These are phyloP conservation scores for Cynodonichthys magdalenae DNA, from an alignment of 2,797 vertebrate genomes.

Conservation along the genomic window DNA sequence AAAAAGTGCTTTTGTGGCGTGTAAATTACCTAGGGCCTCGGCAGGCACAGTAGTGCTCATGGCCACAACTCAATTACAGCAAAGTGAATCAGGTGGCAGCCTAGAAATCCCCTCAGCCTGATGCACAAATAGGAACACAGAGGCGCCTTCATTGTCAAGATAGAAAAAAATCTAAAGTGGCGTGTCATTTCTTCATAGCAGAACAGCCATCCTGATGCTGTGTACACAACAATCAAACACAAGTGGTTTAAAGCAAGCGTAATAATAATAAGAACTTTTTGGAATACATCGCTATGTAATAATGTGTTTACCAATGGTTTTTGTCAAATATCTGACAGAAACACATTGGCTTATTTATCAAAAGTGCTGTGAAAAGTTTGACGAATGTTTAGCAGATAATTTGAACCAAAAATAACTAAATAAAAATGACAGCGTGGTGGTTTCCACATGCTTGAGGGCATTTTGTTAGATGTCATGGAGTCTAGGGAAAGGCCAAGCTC, in stretches of 20 bases:
- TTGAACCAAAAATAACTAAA: constrained; percentile 45
- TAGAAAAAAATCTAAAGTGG: constrained; percentile 53
- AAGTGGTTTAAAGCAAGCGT: constrained; percentile 12
- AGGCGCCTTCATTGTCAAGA: constrained; percentile 66
- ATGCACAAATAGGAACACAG: constrained; percentile 66
- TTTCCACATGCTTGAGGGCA: constrained; percentile 41
- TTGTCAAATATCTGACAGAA: constrained; percentile 30
- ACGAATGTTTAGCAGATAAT: constrained; percentile 30
- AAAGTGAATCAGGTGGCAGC: constrained; percentile 80
- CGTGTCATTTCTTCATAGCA: constrained; percentile 50
- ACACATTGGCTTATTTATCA: constrained; percentile 22
- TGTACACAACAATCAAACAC: constrained; percentile 12
- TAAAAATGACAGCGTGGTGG: constrained; percentile 26
- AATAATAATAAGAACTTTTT: constrained; percentile 45
- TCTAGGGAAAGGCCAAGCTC: constrained; percentile 31
- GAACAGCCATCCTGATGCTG: constrained; percentile 20
- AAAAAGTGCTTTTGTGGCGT: constrained; percentile 75
- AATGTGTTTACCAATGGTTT: constrained; percentile 23
- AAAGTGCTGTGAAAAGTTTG: constrained; percentile 37
- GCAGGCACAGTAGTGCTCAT: constrained; percentile 64
- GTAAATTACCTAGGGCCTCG: constrained; percentile 71
- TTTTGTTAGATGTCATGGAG: constrained; percentile 33
- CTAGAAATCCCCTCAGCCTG: constrained; percentile 72
- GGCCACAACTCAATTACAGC: constrained; percentile 79
- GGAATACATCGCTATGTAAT: constrained; percentile 12